Evolutionary conservation across 2,797 vertebrate genomes (phyloP), one percentile per base, ranked within the genome.

Genomic region (Poeciliopsis infans): DNA sequence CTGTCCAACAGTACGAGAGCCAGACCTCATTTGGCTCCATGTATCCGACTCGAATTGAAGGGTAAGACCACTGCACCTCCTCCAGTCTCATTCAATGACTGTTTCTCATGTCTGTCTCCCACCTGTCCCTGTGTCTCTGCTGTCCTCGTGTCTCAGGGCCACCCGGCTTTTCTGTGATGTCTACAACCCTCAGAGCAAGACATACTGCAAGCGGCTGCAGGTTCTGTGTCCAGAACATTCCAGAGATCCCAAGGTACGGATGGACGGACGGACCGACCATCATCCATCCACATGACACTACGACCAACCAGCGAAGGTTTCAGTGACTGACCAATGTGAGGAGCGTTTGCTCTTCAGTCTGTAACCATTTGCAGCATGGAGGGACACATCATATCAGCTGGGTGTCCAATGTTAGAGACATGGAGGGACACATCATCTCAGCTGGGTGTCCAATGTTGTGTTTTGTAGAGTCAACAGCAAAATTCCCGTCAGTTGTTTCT

Each of bases 1-100:
- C 3, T 79, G 16, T 84, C 73, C 49, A 3, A 82, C 95, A 98
- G 97, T 97, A 97, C 45, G 97, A 98, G 90, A 98, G 97, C 92
- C 97, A 98, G 94, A 98, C 97, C 0, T 98, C 97, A 0, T 98
- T 98, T 79, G 97, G 97, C 47, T 98, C 97, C 83, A 98, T 98
- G 97, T 98, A 98, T 89, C 97, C 97, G 33, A 98, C 97, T 74
- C 96, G 97, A 70, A 98, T 98, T 47, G 97, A 98, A 87, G 97
- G 97, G 97, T 98, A 90, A 96, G 97, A 77, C 15, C 25, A 1
- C 0, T 20, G 18, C 11, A 36, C 64, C 7, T 20, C 33, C 33
- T 33, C 18, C 33, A 33, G 73, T 74, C 10, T 81, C 47, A 73
- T 7, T 53, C 33, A 18, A 68, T 39, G 57, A 57, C 3, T 10